Evolutionary conservation across 2,888 invertebrate genomes (phyloP), one percentile per base, ranked within the genome.

Genomic region (Ceriagrion tenellum): DNA sequence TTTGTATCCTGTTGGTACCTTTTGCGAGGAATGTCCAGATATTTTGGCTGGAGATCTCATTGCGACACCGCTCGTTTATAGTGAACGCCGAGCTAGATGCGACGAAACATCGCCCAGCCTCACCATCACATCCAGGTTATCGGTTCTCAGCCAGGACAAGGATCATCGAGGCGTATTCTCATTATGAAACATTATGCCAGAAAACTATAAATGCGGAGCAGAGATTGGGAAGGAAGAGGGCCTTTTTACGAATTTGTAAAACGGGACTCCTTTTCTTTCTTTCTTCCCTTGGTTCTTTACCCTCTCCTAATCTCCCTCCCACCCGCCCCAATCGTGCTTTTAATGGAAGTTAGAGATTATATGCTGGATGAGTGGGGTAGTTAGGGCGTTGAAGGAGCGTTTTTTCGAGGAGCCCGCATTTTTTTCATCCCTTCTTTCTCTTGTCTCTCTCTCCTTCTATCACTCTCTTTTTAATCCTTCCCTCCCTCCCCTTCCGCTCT

Each of bases 341-440:
- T 81, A 81, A 81, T 81, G 81, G 81, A 81, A 81, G 81, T 81
- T 81, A 81, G 81, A 81, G 81, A 81, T 81, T 81, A 35, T 81
- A 81, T 81, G 81, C 30, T 56, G 93, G 93, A 93, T 93, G 93
- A 93, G 93, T 93, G 74, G 93, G 93, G 93, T 93, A 93, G 93
- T 93, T 93, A 93, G 93, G 69, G 93, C 81, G 74, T 69, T 63
- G 69, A 93, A 89, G 89, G 89, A 89, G 89, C 89, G 13, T 47
- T 93, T 93, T 93, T 93, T 93, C 23, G 91, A 93, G 69, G 35
- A 69, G 69, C 35, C 93, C 74, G 74, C 74, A 93, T 93, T 74
- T 93, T 93, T 69, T 89, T 89, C 89, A 55, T n/a, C n/a, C 23
- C 55, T 16, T 12, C 6, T 89, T 35, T 89, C n/a, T 55, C 55